Evolutionary conservation across 2,888 invertebrate genomes (phyloP), one percentile per base, ranked within the genome.

Genomic region (Campopleginae sp.): DNA sequence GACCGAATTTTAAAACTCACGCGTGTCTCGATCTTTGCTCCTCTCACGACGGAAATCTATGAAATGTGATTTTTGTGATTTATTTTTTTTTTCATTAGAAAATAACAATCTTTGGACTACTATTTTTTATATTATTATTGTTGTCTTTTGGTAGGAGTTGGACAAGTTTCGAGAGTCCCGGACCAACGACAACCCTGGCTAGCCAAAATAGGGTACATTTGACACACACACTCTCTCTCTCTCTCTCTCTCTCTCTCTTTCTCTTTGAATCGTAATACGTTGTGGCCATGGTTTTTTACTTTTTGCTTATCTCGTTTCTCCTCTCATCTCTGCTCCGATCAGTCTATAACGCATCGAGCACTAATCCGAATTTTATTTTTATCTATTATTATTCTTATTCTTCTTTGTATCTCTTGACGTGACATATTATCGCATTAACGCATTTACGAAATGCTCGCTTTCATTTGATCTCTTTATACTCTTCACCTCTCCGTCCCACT

Each of bases 171-270:
- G 91, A 90, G 91, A 89, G 91, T 91, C 88, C 92, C 91, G 91
- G 93, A 89, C 91, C 91, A 91, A 93, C 93, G 92, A 91, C 93
- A 91, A 92, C 91, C 90, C 93, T 90, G 92, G 92, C 93, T 92
- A 92, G 92, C 90, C 93, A 91, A 91, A 93, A 90, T 93, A 93
- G 93, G 94, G 93, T 93, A 93, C 93, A 93, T 93, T 90, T 85
- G 90, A 78, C 66, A 80, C 81, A 77, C 80, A 79, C 80, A 84
- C 80, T 82, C 51, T 65, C 58, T 85, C 72, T 86, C 71, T 76
- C 38, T 87, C 75, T 87, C 71, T 87, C 76, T 83, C 76, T 83
- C 58, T 79, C 46, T 86, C 63, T 86, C 51, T 71, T 31, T 63
- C 48, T 82, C 80, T 83, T 68, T 66, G 48, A 17, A 48, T 84